These are phyloP conservation scores for Ceriagrion tenellum DNA, from an alignment of 2,888 invertebrate species.

Conservation along the genomic window DNA sequence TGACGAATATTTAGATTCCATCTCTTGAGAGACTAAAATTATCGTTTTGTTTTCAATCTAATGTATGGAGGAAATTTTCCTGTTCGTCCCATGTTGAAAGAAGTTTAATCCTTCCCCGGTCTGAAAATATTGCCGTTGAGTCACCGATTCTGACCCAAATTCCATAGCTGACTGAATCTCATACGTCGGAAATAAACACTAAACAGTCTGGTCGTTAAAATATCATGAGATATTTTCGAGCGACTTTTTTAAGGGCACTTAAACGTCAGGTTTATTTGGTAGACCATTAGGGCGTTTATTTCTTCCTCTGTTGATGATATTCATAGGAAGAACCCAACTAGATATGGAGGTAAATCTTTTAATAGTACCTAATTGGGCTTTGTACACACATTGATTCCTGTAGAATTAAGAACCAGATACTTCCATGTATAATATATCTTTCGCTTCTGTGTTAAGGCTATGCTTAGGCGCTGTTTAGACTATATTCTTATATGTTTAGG, in stretches of 20 bases:
- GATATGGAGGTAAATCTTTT: neutral
- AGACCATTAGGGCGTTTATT: neutral
- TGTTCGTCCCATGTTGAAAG: neutral
- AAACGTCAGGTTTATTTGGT: neutral
- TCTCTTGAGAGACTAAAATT: neutral
- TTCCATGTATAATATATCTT: too few species aligned
- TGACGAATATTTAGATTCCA: too few species aligned
- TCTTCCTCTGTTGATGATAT: neutral
- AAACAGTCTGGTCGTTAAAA: constrained; percentile 9
- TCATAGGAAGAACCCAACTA: neutral
- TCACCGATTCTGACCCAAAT: constrained; percentile 16
- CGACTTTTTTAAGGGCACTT: neutral
- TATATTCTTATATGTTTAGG: too few species aligned
- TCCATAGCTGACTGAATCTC: constrained; percentile 15
- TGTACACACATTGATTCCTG: too few species aligned
- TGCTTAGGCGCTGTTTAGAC: too few species aligned
- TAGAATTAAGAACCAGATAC: too few species aligned
- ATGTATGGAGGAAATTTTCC: neutral
- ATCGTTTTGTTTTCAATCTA: too few species aligned
- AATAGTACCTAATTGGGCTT: neutral
- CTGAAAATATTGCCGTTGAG: constrained; percentile 23
- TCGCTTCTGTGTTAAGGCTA: too few species aligned
- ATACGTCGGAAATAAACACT: constrained; percentile 28
- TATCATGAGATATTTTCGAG: constrained; percentile 20
- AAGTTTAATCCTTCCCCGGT: neutral